Conservation (phyloP, 2,888 invertebrate species). For the Cancer borealis region DNA sequence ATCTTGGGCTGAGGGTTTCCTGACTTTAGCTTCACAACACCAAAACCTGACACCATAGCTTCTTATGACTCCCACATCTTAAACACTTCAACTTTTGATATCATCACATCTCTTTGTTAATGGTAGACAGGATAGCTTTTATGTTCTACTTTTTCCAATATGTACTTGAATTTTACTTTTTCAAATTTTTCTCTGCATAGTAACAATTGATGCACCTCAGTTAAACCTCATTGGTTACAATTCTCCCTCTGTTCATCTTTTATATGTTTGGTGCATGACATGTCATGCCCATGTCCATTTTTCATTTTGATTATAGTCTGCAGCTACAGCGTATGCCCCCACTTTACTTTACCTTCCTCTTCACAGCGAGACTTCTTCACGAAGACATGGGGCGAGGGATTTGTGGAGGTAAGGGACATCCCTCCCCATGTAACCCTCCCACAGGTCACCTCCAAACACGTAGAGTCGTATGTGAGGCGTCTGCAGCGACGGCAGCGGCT, state of each 20-base stretch:
- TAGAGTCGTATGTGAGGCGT: slow-evolving; percentile 88
- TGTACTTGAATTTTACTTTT: no score
- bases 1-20: background rate
- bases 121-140: no score
- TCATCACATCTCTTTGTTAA: no score
- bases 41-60: background rate
- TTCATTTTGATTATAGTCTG: no score
- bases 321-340: background rate
- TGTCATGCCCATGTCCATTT: no score
- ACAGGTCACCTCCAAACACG: slow-evolving; percentile 90
- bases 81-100: no score
- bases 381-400: slow-evolving; percentile 97
- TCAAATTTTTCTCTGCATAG: no score
- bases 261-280: no score
- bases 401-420: slow-evolving; percentile 89
- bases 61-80: background rate
- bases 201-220: no score
- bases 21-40: background rate
- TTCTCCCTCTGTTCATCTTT: no score
- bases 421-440: slow-evolving; percentile 90
- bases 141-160: no score
- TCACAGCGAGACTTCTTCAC: slow-evolving; percentile 90
- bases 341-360: background rate
- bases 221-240: no score
- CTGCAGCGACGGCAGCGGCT: slow-evolving; percentile 64